Conservation (phyloP, 2,888 invertebrate species). For the Trilocha varians region DNA sequence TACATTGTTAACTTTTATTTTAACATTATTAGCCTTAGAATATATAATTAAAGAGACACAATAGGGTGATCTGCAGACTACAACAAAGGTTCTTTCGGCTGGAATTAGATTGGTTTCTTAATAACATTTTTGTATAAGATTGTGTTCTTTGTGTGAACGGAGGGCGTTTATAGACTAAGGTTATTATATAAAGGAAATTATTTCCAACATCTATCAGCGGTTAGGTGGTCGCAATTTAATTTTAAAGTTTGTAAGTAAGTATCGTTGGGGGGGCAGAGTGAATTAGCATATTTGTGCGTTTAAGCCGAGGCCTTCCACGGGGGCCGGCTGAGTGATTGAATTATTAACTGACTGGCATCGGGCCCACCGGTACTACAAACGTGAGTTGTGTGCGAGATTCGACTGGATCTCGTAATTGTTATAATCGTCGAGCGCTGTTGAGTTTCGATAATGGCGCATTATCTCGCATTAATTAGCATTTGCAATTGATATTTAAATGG, state of each 20-base stretch:
- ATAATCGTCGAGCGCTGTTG: conserved; percentile 39
- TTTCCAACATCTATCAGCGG: conserved; percentile 28
- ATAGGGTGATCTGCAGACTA: background rate
- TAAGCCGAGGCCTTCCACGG: conserved; percentile 29
- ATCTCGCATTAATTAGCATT: too few species aligned
- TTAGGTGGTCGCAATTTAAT: conserved; percentile 39
- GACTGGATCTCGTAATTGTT: conserved; percentile 40
- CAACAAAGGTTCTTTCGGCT: background rate
- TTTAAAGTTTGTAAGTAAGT: conserved; percentile 42
- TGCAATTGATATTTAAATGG: too few species aligned
- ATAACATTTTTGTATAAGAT: background rate
- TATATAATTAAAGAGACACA: background rate
- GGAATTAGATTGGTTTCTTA: background rate
- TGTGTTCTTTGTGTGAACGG: background rate
- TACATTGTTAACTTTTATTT: background rate
- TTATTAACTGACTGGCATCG: conserved; percentile 53
- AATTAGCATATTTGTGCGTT: conserved; percentile 62
- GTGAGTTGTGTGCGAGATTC: conserved; percentile 43
- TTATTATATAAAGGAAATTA: background rate
- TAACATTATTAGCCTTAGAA: background rate
- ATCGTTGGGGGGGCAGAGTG: conserved; percentile 24
- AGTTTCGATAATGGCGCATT: conserved; percentile 31
- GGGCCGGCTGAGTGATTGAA: conserved; percentile 53
- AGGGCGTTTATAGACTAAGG: background rate
- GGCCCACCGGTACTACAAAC: conserved; percentile 42